Evolutionary conservation across 2,888 invertebrate genomes (phyloP).

Genomic region (Eilema griseolum): DNA sequence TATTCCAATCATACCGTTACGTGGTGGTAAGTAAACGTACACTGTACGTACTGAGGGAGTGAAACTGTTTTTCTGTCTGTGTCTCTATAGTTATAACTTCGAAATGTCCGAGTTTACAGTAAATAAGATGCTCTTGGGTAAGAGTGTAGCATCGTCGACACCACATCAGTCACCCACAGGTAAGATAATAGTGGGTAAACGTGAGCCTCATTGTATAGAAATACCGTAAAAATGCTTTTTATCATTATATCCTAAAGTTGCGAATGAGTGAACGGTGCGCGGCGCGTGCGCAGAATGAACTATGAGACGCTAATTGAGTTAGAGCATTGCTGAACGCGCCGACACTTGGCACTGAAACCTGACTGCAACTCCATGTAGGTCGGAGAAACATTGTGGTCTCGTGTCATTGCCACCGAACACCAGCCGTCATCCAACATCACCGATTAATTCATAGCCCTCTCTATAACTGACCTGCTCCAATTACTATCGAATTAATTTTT

Average conservation of each 20-base stretch:
- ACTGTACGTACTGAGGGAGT: no score
- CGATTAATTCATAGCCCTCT: neutral
- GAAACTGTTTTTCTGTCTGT: no score
- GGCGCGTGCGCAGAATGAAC: conserved; percentile 47
- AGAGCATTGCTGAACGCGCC: conserved; percentile 44
- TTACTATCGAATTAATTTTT: conserved; percentile 2
- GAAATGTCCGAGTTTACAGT: no score
- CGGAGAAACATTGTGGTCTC: conserved; percentile 47
- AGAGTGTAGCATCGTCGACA: no score
- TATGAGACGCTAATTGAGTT: conserved; percentile 64
- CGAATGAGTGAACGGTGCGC: conserved; percentile 9
- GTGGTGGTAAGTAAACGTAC: no score
- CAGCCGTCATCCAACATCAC: conserved; percentile 5
- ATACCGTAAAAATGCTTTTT: neutral
- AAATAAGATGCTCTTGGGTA: no score
- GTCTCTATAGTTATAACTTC: no score
- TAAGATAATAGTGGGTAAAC: neutral
- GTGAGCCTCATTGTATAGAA: neutral
- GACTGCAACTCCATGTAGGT: conserved; percentile 57
- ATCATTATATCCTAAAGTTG: neutral
- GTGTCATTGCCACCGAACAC: conserved; percentile 52
- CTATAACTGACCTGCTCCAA: conserved; percentile 19
- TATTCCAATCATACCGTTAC: no score
- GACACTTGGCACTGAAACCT: conserved; percentile 47
- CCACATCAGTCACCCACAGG: no score